Evolutionary conservation across 2,797 vertebrate species (phyloP).

Genomic region (Propithecus deckenii): DNA sequence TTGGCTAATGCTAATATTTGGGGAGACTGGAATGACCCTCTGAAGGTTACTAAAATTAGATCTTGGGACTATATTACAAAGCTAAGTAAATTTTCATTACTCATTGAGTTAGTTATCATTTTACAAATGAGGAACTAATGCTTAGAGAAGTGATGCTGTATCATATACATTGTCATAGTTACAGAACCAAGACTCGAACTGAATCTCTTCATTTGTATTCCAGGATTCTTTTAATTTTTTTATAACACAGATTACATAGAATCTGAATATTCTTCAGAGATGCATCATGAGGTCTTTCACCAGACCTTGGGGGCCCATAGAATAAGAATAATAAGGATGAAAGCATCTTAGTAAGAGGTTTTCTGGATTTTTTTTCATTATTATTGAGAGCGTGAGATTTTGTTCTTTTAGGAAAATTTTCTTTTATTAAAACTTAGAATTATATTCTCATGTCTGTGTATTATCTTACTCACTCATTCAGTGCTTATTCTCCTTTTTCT

Average conservation of each 20-base stretch:
- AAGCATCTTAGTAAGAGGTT: background rate
- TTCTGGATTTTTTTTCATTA: background rate
- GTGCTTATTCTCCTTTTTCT: background rate
- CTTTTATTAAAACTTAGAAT: background rate
- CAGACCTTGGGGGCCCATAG: background rate
- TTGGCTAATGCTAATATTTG: background rate
- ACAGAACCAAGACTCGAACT: background rate
- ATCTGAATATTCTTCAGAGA: background rate
- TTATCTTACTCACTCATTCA: background rate
- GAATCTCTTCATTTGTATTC: background rate
- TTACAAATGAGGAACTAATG: background rate
- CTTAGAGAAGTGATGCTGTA: background rate
- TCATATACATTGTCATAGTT: background rate
- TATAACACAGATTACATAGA: background rate
- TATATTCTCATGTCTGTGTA: background rate
- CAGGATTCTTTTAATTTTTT: background rate
- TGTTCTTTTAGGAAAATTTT: background rate
- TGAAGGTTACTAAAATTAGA: slow-evolving; percentile 24
- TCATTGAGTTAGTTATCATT: background rate
- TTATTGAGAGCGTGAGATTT: background rate
- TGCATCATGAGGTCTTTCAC: background rate
- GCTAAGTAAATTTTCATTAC: background rate
- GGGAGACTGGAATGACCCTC: background rate
- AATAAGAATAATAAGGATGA: background rate
- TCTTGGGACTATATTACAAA: background rate